Evolutionary conservation across 2,797 vertebrate species (phyloP).

Genomic region (Clarias laeviceps): DNA sequence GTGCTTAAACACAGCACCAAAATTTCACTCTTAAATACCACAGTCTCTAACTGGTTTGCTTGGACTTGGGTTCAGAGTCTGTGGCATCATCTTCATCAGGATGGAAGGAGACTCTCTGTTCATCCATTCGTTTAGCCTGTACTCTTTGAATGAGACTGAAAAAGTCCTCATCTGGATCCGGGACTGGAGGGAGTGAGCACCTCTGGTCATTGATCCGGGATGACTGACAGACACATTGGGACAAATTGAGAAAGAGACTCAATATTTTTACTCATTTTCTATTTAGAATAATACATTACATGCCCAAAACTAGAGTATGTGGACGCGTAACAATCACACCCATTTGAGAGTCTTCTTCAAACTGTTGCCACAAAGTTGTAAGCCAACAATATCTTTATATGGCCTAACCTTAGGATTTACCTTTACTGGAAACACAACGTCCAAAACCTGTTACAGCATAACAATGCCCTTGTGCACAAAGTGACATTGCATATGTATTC

Average conservation of each 20-base stretch:
- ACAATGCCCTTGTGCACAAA: not conserved
- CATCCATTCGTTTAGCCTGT: conserved; percentile 90
- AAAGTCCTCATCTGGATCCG: conserved; percentile 86
- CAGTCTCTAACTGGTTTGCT: conserved; percentile 55
- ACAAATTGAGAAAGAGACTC: conserved; percentile 6
- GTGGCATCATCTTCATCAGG: conserved; percentile 66
- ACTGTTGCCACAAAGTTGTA: not conserved
- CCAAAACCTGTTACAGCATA: not conserved
- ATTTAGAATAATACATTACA: not conserved
- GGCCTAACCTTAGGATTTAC: not conserved
- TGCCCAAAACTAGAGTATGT: not conserved
- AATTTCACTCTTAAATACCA: not conserved
- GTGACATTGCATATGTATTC: not conserved
- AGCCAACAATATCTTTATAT: not conserved
- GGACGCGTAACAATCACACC: not conserved
- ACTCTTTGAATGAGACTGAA: conserved; percentile 90
- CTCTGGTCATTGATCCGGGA: conserved; percentile 91
- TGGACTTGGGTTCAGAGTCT: conserved; percentile 49
- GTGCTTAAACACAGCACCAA: conserved; percentile 1
- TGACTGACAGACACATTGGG: conserved; percentile 66
- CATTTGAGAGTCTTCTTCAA: not conserved
- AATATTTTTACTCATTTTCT: not conserved
- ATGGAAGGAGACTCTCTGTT: conserved; percentile 83
- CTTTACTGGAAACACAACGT: not conserved
- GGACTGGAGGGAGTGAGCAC: conserved; percentile 83